Evolutionary conservation across 2,888 invertebrate genomes (phyloP), one percentile per base, ranked within the genome.

Genomic region (Drosophila cognata): DNA sequence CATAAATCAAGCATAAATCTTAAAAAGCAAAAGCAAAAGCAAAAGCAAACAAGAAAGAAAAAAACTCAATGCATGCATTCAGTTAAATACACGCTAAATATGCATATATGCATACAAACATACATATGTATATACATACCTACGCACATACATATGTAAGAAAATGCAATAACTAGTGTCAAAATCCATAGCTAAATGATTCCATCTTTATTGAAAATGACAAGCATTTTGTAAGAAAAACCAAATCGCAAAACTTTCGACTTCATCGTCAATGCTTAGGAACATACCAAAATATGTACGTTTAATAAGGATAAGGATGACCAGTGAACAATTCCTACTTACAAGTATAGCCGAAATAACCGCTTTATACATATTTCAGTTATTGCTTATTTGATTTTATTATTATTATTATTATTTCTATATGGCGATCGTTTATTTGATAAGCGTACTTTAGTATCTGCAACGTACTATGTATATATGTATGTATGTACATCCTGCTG

Each of bases 131-230:
- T n/a, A 64, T 56, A 55, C n/a, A 56, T 41, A 41, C 38, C 56
- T 56, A 36, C 25, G 25, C 36, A 28, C 55, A 56, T 41, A 56
- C 38, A 58, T 69, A 53, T 52, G 33, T 68, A 74, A 18, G 29
- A 64, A 70, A 43, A 65, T 51, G 55, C 36, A 36, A 65, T 65
- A 69, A 52, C 59, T 50, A 71, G 67, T 71, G 63, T 77, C 74
- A 68, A 74, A 61, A 69, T 48, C 70, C 74, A 77, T 66, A 56
- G 62, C 58, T 71, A 67, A 64, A 53, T 57, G 38, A 71, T 55
- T 43, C 61, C 48, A 21, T 48, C 28, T 58, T 67, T 51, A 62
- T 29, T 36, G 6, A 59, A 21, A 18, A 63, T 36, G 10, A 13
- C 18, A 41, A 61, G 33, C 18, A 43, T 33, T 31, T 18, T 53